Percentiles rank a stretch among this genome's conserved stretches.
Conservation (phyloP, 2,113 vertebrate genomes). For the Entosphenus tridentatus region DNA sequence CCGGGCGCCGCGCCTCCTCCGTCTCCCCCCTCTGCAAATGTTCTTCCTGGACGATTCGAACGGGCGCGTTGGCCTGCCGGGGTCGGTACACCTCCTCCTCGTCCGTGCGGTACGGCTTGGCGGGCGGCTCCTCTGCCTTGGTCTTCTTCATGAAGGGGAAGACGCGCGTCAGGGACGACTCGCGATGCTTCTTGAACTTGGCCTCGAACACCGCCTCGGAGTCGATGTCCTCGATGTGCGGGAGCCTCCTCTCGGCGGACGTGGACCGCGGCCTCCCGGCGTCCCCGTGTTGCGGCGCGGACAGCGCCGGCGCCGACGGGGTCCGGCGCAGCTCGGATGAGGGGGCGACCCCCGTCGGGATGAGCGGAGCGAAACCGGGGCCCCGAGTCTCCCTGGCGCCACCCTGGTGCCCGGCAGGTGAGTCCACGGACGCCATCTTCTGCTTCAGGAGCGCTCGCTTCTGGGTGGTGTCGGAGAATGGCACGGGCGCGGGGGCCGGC, state of each 20-base stretch:
- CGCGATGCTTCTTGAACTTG: conserved; percentile 58
- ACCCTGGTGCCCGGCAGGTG: too few species aligned
- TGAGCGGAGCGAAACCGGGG: neutral
- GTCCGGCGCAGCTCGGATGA: too few species aligned
- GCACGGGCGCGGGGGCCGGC: too few species aligned
- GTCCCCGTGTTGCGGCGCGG: too few species aligned
- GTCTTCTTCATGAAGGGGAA: conserved; percentile 51
- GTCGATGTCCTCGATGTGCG: conserved; percentile 41
- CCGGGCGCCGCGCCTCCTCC: too few species aligned
- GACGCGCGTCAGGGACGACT: conserved; percentile 54
- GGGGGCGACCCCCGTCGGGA: neutral
- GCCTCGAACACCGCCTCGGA: conserved; percentile 86
- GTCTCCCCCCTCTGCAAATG: too few species aligned
- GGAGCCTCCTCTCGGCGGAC: conserved; percentile 7
- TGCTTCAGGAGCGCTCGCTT: too few species aligned
- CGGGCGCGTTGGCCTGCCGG: conserved; percentile 43
- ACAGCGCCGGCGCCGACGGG: too few species aligned
- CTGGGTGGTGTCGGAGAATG: too few species aligned
- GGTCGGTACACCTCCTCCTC: conserved; percentile 74
- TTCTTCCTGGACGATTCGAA: conserved; percentile 32
- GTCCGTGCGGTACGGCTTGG: conserved; percentile 9
- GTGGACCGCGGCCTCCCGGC: too few species aligned
- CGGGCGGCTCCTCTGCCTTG: conserved; percentile 37
- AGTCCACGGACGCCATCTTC: too few species aligned
- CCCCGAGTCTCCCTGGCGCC: neutral